Evolutionary conservation across 2,797 vertebrate genomes (phyloP).

Genomic region (Gymnoscopelus microlampas): DNA sequence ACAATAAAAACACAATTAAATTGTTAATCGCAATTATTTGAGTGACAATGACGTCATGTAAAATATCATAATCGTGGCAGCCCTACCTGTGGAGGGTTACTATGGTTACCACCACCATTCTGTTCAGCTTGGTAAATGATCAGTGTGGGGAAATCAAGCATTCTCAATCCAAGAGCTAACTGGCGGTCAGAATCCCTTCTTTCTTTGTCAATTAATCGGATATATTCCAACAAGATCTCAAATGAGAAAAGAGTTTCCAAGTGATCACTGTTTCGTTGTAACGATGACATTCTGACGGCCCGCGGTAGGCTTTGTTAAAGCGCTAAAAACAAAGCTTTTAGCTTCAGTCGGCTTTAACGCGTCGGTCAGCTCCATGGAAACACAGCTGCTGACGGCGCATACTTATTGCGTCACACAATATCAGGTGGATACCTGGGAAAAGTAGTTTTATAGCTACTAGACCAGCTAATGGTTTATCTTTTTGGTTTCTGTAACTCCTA

Average conservation of each 20-base stretch:
- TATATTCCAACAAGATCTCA: conserved; percentile 84
- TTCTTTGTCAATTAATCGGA: conserved; percentile 62
- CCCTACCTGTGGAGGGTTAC: not conserved
- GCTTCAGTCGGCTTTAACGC: conserved; percentile 7
- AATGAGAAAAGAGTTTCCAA: conserved; percentile 80
- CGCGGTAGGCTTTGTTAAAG: not conserved
- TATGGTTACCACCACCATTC: not conserved
- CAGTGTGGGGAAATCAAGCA: conserved; percentile 89
- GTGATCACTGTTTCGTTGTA: fast-evolving
- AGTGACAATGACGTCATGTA: no score
- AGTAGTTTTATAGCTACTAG: conserved; percentile 42
- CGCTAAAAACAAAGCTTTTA: not conserved
- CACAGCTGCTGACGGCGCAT: conserved; percentile 52
- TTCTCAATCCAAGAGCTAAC: conserved; percentile 80
- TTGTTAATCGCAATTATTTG: no score
- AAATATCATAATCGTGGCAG: no score
- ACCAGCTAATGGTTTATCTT: no score
- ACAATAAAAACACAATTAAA: no score
- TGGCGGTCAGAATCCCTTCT: conserved; percentile 33
- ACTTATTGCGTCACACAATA: conserved; percentile 36
- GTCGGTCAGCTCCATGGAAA: conserved; percentile 69
- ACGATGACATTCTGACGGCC: conserved; percentile 44
- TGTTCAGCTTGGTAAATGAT: conserved; percentile 69
- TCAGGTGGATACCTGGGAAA: conserved; percentile 47
- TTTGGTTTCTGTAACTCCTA: no score